Evolutionary conservation across 2,113 vertebrate genomes (phyloP).

Genomic region (Numenius arquata): DNA sequence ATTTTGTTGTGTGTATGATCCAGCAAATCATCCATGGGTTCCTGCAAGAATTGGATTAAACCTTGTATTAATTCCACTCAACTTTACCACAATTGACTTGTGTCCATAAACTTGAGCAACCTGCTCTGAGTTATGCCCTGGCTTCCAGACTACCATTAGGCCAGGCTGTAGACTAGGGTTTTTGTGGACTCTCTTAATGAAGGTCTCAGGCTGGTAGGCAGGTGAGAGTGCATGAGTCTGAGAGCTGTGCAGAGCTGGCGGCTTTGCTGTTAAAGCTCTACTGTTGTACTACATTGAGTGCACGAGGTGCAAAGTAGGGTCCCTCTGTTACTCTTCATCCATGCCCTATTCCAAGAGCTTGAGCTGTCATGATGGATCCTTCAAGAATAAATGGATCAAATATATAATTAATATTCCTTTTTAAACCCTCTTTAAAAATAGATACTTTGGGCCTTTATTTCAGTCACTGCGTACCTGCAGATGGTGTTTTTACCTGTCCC

Average conservation of each 20-base stretch:
- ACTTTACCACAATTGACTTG: not conserved
- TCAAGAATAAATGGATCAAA: not conserved
- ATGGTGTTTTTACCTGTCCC: not conserved
- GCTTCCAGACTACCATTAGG: not conserved
- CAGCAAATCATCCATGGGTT: not conserved
- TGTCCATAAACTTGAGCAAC: not conserved
- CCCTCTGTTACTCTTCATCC: not conserved
- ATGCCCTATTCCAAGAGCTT: not conserved
- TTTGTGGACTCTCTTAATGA: not conserved
- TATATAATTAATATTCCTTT: not conserved
- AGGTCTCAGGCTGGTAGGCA: not conserved
- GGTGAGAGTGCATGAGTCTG: not conserved
- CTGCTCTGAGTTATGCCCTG: not conserved
- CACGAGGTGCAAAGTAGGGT: fast-evolving
- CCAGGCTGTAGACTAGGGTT: not conserved
- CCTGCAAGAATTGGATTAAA: not conserved
- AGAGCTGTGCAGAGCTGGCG: not conserved
- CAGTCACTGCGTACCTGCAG: not conserved
- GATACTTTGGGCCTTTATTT: not conserved
- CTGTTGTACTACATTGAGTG: fast-evolving
- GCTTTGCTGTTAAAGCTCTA: not conserved
- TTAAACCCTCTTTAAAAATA: not conserved
- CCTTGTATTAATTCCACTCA: not conserved
- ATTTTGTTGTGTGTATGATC: not conserved
- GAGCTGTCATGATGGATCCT: not conserved